Conservation (phyloP, 2,113 vertebrate species). For the Tetrax tetrax region DNA sequence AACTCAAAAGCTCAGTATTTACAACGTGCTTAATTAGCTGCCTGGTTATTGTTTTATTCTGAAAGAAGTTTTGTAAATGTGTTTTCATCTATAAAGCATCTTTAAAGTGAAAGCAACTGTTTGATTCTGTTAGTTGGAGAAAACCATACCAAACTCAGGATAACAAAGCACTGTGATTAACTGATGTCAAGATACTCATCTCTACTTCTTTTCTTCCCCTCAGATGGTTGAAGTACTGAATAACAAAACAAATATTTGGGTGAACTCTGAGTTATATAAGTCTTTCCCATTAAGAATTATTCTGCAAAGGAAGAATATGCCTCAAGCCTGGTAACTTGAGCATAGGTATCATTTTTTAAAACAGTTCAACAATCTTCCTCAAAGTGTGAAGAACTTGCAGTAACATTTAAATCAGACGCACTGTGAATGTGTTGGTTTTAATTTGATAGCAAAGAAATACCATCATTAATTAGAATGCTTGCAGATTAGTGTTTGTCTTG, state of each 20-base stretch:
- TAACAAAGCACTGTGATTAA: conserved; percentile 59
- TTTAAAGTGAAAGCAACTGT: conserved; percentile 57
- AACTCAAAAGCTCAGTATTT: conserved; percentile 47
- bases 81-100: conserved; percentile 44
- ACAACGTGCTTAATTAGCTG: conserved; percentile 58
- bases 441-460: conserved; percentile 55
- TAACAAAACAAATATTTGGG: background rate
- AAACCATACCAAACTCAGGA: conserved; percentile 8
- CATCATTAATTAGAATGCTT: conserved; percentile 60
- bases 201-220: background rate
- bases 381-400: background rate
- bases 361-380: background rate
- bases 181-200: conserved; percentile 51
- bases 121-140: conserved; percentile 47
- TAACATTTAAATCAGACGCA: conserved; percentile 17
- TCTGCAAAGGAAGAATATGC: background rate
- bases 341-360: background rate
- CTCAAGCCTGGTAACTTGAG: background rate
- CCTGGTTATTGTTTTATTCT: conserved; percentile 60
- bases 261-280: conserved; percentile 21
- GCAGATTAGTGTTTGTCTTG: conserved; percentile 61
- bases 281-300: background rate
- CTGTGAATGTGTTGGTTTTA: conserved; percentile 11
- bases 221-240: conserved; percentile 21
- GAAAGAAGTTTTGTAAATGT: conserved; percentile 39